These are phyloP conservation scores for Yasuhikotakia modesta DNA, from an alignment of 2,797 vertebrate genomes.

Conservation along the genomic window DNA sequence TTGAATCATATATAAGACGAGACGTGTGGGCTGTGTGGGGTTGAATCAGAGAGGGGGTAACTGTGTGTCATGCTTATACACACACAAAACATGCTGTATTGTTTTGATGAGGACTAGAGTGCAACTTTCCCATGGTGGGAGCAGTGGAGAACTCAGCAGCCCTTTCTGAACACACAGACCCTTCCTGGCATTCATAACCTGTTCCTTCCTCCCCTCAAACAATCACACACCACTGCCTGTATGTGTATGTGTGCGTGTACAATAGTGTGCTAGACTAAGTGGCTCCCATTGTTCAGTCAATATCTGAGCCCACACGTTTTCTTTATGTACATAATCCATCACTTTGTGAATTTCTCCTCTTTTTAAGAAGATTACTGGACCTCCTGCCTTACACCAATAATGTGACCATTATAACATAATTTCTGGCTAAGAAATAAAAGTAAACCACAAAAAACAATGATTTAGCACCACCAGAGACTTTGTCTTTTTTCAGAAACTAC, in stretches of 20 bases:
- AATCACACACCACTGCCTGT: conserved; percentile 40
- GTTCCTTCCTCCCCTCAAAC: conserved; percentile 76
- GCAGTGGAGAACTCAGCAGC: conserved; percentile 50
- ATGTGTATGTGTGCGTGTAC: conserved; percentile 33
- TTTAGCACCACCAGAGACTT: background rate
- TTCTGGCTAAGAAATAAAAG: conserved; percentile 3
- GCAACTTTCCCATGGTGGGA: conserved; percentile 72
- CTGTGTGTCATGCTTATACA: conserved; percentile 27
- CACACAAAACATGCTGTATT: conserved; percentile 61
- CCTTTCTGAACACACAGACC: conserved; percentile 57
- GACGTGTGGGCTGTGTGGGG: conserved; percentile 21
- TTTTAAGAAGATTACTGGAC: conserved; percentile 40
- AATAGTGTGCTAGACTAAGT: conserved; percentile 52
- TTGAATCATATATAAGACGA: conserved; percentile 52
- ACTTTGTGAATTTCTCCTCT: conserved; percentile 18
- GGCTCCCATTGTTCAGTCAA: conserved; percentile 54
- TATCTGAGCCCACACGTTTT: conserved; percentile 50
- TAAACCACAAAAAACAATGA: conserved; percentile 17
- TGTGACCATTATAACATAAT: conserved; percentile 2
- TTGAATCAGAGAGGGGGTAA: conserved; percentile 23
- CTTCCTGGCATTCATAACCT: conserved; percentile 78
- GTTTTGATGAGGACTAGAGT: conserved; percentile 63
- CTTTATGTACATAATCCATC: conserved; percentile 41
- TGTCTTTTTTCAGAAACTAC: background rate
- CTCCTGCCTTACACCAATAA: conserved; percentile 37